These are phyloP conservation scores for Anthonomus grandis DNA, from an alignment of 1,140 invertebrate species.

Conservation along the genomic window DNA sequence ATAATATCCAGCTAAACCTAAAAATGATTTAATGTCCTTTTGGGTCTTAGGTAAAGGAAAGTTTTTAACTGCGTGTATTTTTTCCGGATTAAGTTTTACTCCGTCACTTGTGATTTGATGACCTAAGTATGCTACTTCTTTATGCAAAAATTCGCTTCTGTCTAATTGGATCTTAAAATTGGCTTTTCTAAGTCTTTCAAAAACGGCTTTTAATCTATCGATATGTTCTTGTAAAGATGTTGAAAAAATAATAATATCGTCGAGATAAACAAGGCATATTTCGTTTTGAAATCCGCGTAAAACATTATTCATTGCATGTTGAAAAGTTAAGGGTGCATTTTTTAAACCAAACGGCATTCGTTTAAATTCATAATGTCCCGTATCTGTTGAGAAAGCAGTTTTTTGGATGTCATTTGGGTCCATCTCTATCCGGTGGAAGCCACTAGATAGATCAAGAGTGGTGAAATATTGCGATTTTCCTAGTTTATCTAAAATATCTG, in stretches of 20 bases:
- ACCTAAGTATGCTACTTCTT: constrained; percentile 31
- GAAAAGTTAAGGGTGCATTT: constrained; percentile 27
- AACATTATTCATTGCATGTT: neutral
- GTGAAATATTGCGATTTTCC: constrained; percentile 10
- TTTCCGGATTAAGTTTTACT: constrained; percentile 23
- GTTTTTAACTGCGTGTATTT: constrained; percentile 11
- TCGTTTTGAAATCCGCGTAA: neutral
- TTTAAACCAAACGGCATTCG: constrained; percentile 30
- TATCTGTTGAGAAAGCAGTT: constrained; percentile 19
- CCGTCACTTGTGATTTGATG: constrained; percentile 14
- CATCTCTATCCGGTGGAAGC: constrained; percentile 7
- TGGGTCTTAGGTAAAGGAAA: constrained; percentile 30
- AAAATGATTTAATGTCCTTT: constrained; percentile 28
- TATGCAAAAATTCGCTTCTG: constrained; percentile 28
- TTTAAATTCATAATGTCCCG: constrained; percentile 29
- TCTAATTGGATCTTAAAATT: constrained; percentile 23
- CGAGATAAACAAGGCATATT: neutral
- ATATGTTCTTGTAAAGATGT: neutral
- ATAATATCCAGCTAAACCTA: neutral
- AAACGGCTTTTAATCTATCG: neutral
- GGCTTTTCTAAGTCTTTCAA: constrained; percentile 9
- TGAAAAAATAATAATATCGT: neutral
- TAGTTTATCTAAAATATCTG: constrained; percentile 3
- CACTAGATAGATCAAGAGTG: neutral
- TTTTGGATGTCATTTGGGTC: constrained; percentile 18